Conservation (phyloP, 2,113 vertebrate genomes). For the Chamaetylas fuelleborni region DNA sequence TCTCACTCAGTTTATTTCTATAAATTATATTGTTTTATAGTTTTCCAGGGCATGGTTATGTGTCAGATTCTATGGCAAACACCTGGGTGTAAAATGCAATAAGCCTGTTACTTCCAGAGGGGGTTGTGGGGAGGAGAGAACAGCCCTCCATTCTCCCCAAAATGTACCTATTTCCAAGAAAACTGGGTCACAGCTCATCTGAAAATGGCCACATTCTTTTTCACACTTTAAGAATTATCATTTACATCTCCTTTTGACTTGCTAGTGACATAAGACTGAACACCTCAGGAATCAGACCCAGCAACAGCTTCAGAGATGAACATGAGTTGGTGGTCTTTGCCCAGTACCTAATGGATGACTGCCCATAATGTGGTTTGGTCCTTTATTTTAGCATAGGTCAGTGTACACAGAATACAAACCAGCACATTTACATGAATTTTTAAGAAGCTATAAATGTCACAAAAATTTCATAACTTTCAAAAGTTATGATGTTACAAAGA, state of each 20-base stretch:
- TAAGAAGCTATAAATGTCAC: neutral
- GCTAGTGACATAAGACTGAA: slow-evolving; percentile 15
- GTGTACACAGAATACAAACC: neutral
- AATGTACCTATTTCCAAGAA: slow-evolving; percentile 38
- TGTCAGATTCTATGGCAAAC: slow-evolving; percentile 80
- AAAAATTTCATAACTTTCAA: neutral
- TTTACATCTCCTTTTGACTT: neutral
- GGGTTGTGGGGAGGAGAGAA: slow-evolving; percentile 22
- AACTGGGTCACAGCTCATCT: slow-evolving; percentile 47
- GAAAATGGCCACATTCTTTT: slow-evolving; percentile 32
- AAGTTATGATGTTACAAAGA: neutral
- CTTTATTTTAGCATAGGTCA: neutral
- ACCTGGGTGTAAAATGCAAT: slow-evolving; percentile 79
- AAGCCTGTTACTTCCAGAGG: slow-evolving; percentile 69
- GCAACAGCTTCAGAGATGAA: neutral
- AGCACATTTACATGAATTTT: neutral
- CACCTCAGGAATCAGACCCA: neutral
- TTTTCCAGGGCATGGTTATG: slow-evolving; percentile 80
- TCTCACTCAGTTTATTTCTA: slow-evolving; percentile 84
- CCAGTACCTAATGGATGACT: neutral
- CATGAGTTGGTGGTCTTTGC: neutral
- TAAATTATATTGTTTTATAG: slow-evolving; percentile 83
- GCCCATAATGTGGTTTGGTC: neutral
- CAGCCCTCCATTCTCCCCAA: neutral
- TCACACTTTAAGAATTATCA: slow-evolving; percentile 23